phyloP scores from a whole-genome alignment of 2,888 invertebrate species.

The Caenorhabditis panamensis region DNA sequence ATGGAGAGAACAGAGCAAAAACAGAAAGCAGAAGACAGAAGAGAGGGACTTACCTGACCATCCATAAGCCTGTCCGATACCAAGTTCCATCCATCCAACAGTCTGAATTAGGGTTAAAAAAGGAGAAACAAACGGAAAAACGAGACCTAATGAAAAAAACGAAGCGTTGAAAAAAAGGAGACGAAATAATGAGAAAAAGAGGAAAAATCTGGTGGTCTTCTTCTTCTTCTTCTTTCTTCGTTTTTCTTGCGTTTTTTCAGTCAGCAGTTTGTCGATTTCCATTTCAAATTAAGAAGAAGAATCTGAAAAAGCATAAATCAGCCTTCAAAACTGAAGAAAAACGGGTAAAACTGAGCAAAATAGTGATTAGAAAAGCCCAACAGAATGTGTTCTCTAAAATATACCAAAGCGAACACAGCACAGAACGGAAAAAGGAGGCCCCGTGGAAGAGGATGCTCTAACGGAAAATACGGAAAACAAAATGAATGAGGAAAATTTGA shows the following conservation, averaged over 20 bases:
- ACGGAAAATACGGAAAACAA: constrained; percentile 32
- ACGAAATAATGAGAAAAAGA: constrained; percentile 41
- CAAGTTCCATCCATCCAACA: no score
- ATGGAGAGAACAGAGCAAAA: no score
- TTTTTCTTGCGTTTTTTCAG: background rate
- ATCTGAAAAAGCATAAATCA: background rate
- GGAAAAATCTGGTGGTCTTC: no score
- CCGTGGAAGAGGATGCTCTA: background rate
- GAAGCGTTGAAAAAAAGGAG: constrained; percentile 20
- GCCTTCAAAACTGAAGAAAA: no score
- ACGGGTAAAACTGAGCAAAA: no score
- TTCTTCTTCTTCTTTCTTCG: no score
- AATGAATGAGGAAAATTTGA: constrained; percentile 14
- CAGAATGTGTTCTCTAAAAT: constrained; percentile 30
- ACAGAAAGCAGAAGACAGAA: no score
- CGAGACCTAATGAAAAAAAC: constrained; percentile 36
- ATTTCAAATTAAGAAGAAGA: no score
- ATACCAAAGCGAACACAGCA: constrained; percentile 2
- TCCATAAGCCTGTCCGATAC: no score
- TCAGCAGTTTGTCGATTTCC: background rate
- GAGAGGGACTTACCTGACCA: no score
- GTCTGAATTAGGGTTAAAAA: no score
- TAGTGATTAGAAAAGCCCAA: background rate
- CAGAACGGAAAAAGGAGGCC: no score
- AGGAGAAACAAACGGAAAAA: background rate